Base-by-base conservation (phyloP, 2,888 invertebrate species). In the Antheraea yamamai region DNA sequence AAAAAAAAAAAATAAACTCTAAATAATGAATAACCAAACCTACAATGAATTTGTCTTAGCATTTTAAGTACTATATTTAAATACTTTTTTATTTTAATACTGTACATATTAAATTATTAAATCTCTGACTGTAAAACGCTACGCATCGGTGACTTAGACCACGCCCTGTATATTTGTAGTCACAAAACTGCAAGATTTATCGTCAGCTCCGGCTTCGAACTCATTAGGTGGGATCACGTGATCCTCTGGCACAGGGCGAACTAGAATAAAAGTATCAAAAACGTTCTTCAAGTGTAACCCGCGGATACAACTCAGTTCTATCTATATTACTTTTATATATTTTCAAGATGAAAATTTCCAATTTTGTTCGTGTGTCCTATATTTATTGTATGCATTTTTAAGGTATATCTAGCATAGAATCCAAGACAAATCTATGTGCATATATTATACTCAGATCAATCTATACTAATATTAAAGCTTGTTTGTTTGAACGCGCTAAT, bases 131-230 rank as follows among this genome's bases (percentile, higher is more conserved):
- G 39, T 23, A 73, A 77, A 75, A 73, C 75, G 75, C 77, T 76
- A 20, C 7, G n/a, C 71, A 52, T 79, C 76, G 20, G 7, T 80
- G 26, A 39, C 81, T 86, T 84, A 77, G 12, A 51, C 82, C 81
- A 73, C 23, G 20, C 10, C 26, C 20, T 66, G 78, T 82, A 82
- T 85, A 84, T 86, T 87, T 81, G 78, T 84, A 87, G 87, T 87
- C 85, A 85, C 86, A 87, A 89, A 90, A 88, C 86, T 88, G 85
- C 84, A 88, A 89, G 90, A 92, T 92, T 90, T 91, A 91, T 91
- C 84, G 83, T 80, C 84, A 80, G 81, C 79, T 80, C 85, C 81
- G 86, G 89, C 89, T 90, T 89, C 88, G 84, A 88, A 89, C 89
- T 92, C 90, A 91, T 92, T 91, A 92, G 86, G 83, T 83, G 86